Evolutionary conservation across 2,797 vertebrate species (phyloP), one percentile per base, ranked within the genome.

Genomic region (Myiotriccus ornatus): DNA sequence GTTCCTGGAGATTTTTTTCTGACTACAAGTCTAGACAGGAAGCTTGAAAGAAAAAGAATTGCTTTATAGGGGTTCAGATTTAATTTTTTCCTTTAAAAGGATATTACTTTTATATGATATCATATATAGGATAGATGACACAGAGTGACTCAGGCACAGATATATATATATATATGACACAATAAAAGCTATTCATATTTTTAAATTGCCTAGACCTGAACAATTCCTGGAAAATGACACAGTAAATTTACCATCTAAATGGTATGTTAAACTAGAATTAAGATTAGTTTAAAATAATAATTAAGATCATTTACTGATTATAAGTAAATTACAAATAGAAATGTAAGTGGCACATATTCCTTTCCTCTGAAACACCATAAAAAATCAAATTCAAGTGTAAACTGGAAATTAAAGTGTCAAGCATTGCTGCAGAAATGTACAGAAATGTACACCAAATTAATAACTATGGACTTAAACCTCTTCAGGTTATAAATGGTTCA

Each of bases 1-100:
- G 82, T 81, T 95, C 88, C 93, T 90, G 89, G 52, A 77, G 71
- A 68, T 20, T 6, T 92, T 79, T 79, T 93, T 81, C 74, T 93
- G 87, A 77, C 85, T 88, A 56, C 18, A 89, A 89, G 95, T 96
- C 96, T 96, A 97, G 95, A 97, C 95, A 97, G 96, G 96, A 97
- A 97, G 85, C 68, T 89, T 95, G 85, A 79, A 91, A 90, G 89
- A 96, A 95, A 86, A 81, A 65, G 56, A 79, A 34, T 37, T 84
- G 70, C 83, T 91, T 91, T 84, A 41, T 2, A 70, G 50, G 50
- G 52, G n/a, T 52, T 89, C 34, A 60, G 56, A 53, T 59, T 77
- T 60, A 39, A 30, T 71, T 89, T 91, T 84, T 76, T 53, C 37
- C 52, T 83, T 82, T 92, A 84, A 86, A 94, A 90, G 56, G 87